Conservation (phyloP, 2,797 vertebrate species). For the Microchirus variegatus region DNA sequence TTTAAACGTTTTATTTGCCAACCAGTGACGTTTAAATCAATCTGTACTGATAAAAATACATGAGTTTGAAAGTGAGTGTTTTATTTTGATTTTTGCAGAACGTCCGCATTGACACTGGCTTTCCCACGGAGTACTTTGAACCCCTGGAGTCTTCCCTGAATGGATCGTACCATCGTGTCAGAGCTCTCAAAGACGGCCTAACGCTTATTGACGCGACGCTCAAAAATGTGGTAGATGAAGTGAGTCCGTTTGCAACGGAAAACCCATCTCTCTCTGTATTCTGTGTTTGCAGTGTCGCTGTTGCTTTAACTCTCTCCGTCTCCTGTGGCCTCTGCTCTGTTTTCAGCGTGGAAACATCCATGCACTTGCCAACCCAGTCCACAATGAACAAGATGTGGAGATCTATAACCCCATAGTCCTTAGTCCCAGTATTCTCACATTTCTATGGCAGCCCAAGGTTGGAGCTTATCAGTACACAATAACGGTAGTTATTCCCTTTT, state of each 20-base stretch:
- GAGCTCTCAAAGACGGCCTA: conserved; percentile 84
- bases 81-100: conserved; percentile 79
- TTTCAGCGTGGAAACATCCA: conserved; percentile 86
- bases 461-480: conserved; percentile 93
- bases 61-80: background rate
- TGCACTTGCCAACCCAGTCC: conserved; percentile 82
- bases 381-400: conserved; percentile 95
- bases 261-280: background rate
- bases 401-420: conserved; percentile 92
- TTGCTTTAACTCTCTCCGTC: background rate
- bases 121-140: conserved; percentile 87
- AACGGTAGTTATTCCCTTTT: conserved; percentile 79
- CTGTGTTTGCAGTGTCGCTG: conserved; percentile 10
- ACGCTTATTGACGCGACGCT: conserved; percentile 85
- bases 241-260: conserved; percentile 54
- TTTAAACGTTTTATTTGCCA: no score
- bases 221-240: conserved; percentile 88
- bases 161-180: conserved; percentile 89
- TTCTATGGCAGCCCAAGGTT: conserved; percentile 95
- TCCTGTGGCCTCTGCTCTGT: conserved; percentile 43
- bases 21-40: no score
- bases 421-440: conserved; percentile 89
- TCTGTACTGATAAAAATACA: no score
- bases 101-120: conserved; percentile 83
- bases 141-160: conserved; percentile 89